Base-by-base conservation (phyloP, 1,140 invertebrate species). In the Drosophila navojoa region DNA sequence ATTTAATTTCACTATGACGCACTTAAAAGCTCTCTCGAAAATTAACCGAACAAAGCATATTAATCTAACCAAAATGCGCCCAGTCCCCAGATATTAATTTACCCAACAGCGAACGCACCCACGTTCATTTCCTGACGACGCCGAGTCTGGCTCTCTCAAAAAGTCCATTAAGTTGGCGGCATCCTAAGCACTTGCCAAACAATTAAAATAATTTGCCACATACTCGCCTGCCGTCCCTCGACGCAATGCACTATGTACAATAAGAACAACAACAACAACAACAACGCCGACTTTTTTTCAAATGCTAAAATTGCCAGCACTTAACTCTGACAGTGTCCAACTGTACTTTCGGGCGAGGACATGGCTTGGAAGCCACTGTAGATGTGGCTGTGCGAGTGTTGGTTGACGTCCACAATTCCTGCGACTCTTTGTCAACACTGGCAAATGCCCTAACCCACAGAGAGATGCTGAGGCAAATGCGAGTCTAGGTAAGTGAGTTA, bases 181-280 rank as follows among this genome's bases (percentile, higher is more conserved):
- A 87, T 87, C 76, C 79, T 71, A 68, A 87, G 82, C 82, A 87
- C 82, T 86, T 86, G 84, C 82, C 55, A 86, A 86, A 86, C 82
- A 86, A 86, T 86, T 86, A 86, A 86, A 86, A 87, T 86, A 86
- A 86, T 86, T 86, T 87, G 64, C 82, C 82, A 86, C 82, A 86
- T 72, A 87, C 82, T 79, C 69, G 61, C 62, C 58, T 68, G 29
- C n/a, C 50, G 66, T 82, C 79, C 78, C 81, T 53, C 57, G 75
- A 74, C 81, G 81, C 81, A 77, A 59, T 76, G 80, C 81, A 79
- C 66, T 54, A 69, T 5, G 19, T 42, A 58, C 63, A 66, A 38
- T 22, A 22, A 10, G 27, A 29, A 29, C 27, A 29, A 29, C 27
- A 29, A 4, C 27, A 45, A 55, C 19, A 38, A 58, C 35, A 63